Evolutionary conservation across 2,113 vertebrate genomes (phyloP).

Genomic region (Phylloscopus whistleri): DNA sequence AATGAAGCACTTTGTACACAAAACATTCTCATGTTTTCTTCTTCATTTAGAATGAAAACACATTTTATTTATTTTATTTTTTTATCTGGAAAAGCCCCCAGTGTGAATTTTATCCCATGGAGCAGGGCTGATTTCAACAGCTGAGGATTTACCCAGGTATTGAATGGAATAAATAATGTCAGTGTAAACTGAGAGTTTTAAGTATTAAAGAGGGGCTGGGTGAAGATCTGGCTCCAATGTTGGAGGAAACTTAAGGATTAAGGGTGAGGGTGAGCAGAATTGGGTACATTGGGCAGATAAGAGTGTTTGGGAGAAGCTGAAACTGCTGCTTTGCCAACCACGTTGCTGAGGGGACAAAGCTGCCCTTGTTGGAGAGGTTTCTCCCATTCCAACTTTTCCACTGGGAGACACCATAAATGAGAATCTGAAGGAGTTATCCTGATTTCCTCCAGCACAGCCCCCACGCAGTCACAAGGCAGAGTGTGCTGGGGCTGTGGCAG

Average conservation of each 20-base stretch:
- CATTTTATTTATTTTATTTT: neutral
- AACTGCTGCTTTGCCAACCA: neutral
- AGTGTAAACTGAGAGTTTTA: conserved; percentile 26
- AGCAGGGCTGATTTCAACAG: neutral
- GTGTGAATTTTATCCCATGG: neutral
- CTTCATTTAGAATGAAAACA: neutral
- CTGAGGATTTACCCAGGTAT: neutral
- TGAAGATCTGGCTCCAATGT: neutral
- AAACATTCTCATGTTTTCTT: neutral
- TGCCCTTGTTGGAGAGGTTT: neutral
- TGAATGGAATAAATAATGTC: conserved; percentile 17
- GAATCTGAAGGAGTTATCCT: neutral
- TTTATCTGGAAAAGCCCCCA: neutral
- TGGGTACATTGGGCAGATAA: neutral
- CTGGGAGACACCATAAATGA: neutral
- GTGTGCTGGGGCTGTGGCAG: neutral
- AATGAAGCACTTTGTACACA: neutral
- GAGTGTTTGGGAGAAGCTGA: neutral
- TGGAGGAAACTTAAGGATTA: neutral
- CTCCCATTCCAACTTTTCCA: neutral
- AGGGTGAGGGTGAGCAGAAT: neutral
- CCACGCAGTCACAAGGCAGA: neutral
- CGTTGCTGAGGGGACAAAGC: neutral
- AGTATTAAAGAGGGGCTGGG: conserved; percentile 13
- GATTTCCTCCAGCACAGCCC: neutral